Base-by-base conservation (phyloP, 2,888 invertebrate genomes). In the Tridacna crocea region DNA sequence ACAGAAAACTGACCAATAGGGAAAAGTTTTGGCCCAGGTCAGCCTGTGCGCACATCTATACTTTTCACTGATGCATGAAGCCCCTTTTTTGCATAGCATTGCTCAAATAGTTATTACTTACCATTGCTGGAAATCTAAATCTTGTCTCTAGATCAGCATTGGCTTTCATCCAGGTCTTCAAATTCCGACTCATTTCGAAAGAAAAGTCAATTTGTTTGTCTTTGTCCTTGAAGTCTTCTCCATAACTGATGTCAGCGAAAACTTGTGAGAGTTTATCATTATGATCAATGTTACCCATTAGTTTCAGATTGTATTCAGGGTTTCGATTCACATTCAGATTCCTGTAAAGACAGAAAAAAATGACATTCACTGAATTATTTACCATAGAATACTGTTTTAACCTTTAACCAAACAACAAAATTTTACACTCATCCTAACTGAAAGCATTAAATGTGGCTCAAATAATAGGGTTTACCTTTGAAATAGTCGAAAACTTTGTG, bases 191-290 rank as follows among this genome's bases (percentile, higher is more conserved):
- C 46, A 87, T 72, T 17, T 76, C 66, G 58, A 85, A 74, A 11
- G 78, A 26, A 4, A 88, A n/a, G 48, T 75, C 77, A 0, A 90
- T 77, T 19, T 77, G 80, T 27, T 89, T 89, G 68, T 78, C 63
- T 0, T 66, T 68, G 73, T 91, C 82, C 68, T 87, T 87, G 75
- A 87, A 85, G 79, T 89, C 82, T 19, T 70, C 60, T 22, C 90
- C 90, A 77, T 89, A 89, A 19, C 60, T 73, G 4, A 90, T 15
- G 47, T 85, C 83, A 22, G 87, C n/a, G 27, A 77, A 72, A 8
- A 82, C 47, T 19, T 88, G 82, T 1, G 87, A 81, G 46, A 82
- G 85, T 77, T 89, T 87, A 13, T 77, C 75, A 65, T 88, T 89
- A 68, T 87, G 87, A 47, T 84, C 77, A n/a, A 89, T 27, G n/a